Conservation (phyloP, 2,113 vertebrate species). For the Vulpes vulpes region DNA sequence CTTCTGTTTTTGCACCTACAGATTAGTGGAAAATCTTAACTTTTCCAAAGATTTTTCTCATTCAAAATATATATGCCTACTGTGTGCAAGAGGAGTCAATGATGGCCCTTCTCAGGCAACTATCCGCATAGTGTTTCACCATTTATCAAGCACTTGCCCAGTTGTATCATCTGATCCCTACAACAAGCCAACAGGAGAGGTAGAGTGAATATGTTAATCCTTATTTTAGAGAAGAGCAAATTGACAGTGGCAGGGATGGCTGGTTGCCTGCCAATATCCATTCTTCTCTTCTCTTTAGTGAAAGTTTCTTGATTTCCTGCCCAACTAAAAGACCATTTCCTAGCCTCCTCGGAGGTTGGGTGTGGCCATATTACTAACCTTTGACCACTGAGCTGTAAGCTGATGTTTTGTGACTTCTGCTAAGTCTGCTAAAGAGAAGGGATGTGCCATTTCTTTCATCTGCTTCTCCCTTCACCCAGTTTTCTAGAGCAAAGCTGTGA, state of each 20-base stretch:
- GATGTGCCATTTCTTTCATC: background rate
- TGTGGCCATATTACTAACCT: background rate
- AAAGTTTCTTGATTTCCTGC: background rate
- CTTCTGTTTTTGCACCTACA: background rate
- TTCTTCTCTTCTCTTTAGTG: background rate
- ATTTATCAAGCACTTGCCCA: background rate
- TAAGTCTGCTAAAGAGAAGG: background rate
- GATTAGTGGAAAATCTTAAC: background rate
- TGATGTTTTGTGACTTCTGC: background rate
- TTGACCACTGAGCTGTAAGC: background rate
- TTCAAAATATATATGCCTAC: background rate
- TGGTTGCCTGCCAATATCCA: background rate
- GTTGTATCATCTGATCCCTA: background rate
- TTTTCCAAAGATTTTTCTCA: background rate
- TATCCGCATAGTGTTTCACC: background rate
- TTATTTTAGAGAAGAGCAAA: constrained; percentile 50
- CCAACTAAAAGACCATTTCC: background rate
- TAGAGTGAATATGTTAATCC: background rate
- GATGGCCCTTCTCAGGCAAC: background rate
- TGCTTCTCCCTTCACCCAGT: background rate
- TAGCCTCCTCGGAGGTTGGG: background rate
- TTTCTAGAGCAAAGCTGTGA: constrained; percentile 17
- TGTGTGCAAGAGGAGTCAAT: background rate
- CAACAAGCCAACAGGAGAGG: background rate
- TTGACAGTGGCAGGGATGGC: background rate